A percentile compares a stretch with the other conserved stretches of the same genome.
phyloP scores from a whole-genome alignment of 2,113 vertebrate genomes.

The Urocitellus parryii region DNA sequence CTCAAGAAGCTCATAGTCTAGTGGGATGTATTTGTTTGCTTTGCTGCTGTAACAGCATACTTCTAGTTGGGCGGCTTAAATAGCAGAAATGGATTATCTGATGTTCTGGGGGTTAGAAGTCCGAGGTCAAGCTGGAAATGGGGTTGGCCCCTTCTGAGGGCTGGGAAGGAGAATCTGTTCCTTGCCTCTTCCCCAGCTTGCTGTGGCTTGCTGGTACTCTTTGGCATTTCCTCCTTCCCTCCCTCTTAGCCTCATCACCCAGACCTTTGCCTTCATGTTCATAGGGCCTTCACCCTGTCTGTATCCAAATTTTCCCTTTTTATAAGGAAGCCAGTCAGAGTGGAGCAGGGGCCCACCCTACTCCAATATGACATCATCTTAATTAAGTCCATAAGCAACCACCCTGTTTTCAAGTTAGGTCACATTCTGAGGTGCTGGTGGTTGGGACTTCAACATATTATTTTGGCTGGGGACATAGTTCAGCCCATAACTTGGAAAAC shows the following conservation, averaged over 20 bases:
- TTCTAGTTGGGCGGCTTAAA: too few species aligned
- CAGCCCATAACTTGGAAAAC: not conserved
- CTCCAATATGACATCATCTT: not conserved
- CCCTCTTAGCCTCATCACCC: too few species aligned
- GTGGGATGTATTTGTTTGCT: not conserved
- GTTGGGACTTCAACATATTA: not conserved
- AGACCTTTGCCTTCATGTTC: not conserved
- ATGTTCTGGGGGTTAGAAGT: not conserved
- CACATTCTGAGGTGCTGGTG: not conserved
- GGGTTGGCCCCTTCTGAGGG: not conserved
- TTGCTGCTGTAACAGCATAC: not conserved
- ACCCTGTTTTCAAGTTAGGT: constrained; percentile 8
- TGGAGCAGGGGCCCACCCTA: not conserved
- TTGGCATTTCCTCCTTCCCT: not conserved
- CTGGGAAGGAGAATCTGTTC: not conserved
- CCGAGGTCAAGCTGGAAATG: not conserved
- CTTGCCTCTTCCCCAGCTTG: not conserved
- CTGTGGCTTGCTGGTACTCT: not conserved
- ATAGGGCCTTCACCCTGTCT: not conserved
- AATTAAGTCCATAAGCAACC: not conserved
- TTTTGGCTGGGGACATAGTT: not conserved
- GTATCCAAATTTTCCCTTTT: not conserved
- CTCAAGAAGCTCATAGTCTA: not conserved
- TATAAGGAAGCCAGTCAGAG: not conserved
- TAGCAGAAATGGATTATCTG: not conserved